phyloP scores from a whole-genome alignment of 2,113 vertebrate genomes.

The Ancistrus triradiatus region DNA sequence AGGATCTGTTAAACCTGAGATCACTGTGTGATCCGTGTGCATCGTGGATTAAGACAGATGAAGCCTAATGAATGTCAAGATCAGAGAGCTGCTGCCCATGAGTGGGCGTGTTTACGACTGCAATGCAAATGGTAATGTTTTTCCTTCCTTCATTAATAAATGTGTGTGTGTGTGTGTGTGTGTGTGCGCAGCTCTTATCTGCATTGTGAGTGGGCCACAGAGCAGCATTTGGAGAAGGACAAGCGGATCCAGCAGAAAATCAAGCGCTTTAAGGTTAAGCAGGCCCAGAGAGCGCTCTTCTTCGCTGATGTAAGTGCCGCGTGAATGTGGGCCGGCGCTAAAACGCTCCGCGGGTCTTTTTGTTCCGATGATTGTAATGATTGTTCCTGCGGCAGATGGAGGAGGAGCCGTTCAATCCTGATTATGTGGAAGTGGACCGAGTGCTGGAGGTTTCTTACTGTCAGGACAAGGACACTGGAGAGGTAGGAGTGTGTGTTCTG shows the following conservation, averaged over 20 bases:
- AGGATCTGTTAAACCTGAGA: no score
- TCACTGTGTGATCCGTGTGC: no score
- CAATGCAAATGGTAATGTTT: neutral
- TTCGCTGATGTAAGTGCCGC: constrained; percentile 89
- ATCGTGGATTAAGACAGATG: no score
- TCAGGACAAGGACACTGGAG: constrained; percentile 95
- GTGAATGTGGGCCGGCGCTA: constrained; percentile 38
- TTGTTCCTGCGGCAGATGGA: constrained; percentile 78
- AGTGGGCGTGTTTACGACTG: constrained; percentile 17
- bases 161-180: constrained; percentile 27
- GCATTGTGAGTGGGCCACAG: constrained; percentile 98
- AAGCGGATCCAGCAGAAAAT: constrained; percentile 99
- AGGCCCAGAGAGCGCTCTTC: constrained; percentile 96
- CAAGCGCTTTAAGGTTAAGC: constrained; percentile 96
- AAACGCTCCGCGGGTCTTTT: no score
- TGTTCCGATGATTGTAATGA: no score
- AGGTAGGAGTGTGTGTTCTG: constrained; percentile 69
- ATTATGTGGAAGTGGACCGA: constrained; percentile 96
- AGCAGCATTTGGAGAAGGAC: constrained; percentile 94
- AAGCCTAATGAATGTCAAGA: constrained; percentile 18
- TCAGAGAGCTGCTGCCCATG: constrained; percentile 17
- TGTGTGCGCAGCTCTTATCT: constrained; percentile 82
- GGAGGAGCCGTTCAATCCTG: constrained; percentile 96
- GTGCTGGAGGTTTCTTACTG: constrained; percentile 96
- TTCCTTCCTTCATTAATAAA: constrained; percentile 6